Evolutionary conservation across 2,113 vertebrate genomes (phyloP).

Genomic region (Spheniscus mendiculus): DNA sequence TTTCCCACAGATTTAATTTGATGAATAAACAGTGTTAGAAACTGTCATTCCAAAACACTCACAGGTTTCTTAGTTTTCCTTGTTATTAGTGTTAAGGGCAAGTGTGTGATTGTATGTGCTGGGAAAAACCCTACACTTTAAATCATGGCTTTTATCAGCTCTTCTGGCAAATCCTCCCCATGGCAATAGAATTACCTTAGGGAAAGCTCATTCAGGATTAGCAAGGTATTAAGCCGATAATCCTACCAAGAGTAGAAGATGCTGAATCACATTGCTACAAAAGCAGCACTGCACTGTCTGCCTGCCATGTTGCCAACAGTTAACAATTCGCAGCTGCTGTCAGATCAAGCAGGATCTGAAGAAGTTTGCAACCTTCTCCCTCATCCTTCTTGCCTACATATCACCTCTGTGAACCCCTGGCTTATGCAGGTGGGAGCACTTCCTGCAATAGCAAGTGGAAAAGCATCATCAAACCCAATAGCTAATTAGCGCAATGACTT

Average conservation of each 20-base stretch:
- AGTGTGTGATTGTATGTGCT: not conserved
- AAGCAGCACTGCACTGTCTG: not conserved
- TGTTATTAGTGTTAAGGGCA: not conserved
- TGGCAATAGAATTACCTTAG: not conserved
- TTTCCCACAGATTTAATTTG: not conserved
- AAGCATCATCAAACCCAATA: constrained; percentile 42
- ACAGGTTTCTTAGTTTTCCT: not conserved
- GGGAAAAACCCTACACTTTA: not conserved
- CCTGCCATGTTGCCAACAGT: not conserved
- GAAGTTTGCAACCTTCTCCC: not conserved
- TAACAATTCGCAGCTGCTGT: not conserved
- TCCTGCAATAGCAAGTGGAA: constrained; percentile 45
- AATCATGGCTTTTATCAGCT: not conserved
- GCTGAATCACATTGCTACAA: not conserved
- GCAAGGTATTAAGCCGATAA: not conserved
- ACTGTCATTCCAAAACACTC: not conserved
- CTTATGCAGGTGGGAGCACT: not conserved
- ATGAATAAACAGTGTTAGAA: not conserved
- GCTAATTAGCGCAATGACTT: constrained; percentile 44
- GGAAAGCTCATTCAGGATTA: not conserved
- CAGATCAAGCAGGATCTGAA: not conserved
- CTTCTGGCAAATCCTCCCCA: not conserved
- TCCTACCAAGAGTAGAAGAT: not conserved
- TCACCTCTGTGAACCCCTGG: constrained; percentile 20
- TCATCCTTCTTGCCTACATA: not conserved